Evolutionary conservation across 2,888 invertebrate genomes (phyloP).

Genomic region (Gisinianus flammeolus): DNA sequence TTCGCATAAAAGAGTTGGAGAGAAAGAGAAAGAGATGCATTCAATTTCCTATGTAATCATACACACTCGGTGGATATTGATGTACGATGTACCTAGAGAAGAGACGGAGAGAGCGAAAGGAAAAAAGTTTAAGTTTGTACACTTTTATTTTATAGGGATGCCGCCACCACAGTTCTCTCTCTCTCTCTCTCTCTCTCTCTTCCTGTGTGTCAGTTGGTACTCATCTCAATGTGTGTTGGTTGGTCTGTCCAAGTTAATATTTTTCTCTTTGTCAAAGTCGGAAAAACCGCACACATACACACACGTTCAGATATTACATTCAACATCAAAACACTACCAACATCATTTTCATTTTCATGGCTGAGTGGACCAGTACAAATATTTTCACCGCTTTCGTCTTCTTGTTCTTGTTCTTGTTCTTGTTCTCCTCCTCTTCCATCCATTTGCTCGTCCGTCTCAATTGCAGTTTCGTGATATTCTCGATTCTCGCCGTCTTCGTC

Average conservation of each 20-base stretch:
- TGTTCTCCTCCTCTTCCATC: neutral
- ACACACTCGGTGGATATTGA: conserved; percentile 1
- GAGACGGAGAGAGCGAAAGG: neutral
- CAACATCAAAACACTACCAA: neutral
- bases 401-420: neutral
- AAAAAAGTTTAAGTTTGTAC: neutral
- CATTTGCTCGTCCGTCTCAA: neutral
- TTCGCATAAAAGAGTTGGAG: neutral
- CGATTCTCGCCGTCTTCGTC: neutral
- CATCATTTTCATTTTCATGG: conserved; percentile 15
- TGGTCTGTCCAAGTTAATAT: neutral
- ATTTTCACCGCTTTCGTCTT: neutral
- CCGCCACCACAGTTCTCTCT: neutral
- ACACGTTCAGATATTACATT: neutral
- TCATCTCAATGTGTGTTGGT: conserved; percentile 21
- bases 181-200: too few relatives aligned
- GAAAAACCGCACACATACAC: neutral
- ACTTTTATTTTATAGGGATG: neutral
- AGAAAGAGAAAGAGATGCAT: conserved; percentile 7
- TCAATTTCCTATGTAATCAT: neutral
- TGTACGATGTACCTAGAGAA: neutral
- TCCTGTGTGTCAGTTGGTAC: conserved; percentile 26
- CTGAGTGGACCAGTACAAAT: neutral
- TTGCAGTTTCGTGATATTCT: neutral
- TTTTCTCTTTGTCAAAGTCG: neutral